These are phyloP conservation scores for Xiphydria camelus DNA, from an alignment of 2,888 invertebrate species.

Conservation along the genomic window DNA sequence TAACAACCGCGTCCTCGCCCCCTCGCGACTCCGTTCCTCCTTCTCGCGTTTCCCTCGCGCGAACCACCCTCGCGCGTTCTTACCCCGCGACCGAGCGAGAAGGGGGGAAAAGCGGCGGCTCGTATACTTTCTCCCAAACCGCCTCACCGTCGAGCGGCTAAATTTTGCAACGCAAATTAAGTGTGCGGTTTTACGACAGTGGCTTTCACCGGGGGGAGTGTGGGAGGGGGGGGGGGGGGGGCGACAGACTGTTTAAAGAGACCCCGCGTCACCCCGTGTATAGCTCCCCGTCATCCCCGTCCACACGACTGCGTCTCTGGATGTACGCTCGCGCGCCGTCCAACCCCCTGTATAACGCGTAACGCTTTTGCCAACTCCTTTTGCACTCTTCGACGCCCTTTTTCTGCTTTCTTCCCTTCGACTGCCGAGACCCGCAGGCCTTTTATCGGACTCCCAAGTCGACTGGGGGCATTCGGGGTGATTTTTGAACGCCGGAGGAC, in stretches of 20 bases:
- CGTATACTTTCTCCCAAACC: slow-evolving; percentile 3
- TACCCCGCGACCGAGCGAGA: slow-evolving; percentile 15
- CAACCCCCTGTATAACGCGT: not conserved
- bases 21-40: not conserved
- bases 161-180: slow-evolving; percentile 58
- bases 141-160: slow-evolving; percentile 31
- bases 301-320: slow-evolving; percentile 9
- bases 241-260: slow-evolving; percentile 45
- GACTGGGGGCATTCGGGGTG: too few species aligned
- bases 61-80: slow-evolving; percentile 2
- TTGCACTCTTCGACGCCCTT: too few species aligned
- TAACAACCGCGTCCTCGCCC: not conserved
- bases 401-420: slow-evolving; percentile 8
- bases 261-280: slow-evolving; percentile 19
- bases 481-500: too few species aligned
- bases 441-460: too few species aligned
- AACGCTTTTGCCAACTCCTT: not conserved
- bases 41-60: not conserved
- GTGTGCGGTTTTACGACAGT: slow-evolving; percentile 56
- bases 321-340: slow-evolving; percentile 2
- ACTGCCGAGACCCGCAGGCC: slow-evolving; percentile 12
- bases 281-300: too few species aligned
- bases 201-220: slow-evolving; percentile 38
- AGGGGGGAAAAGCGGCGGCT: slow-evolving; percentile 11
- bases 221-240: slow-evolving; percentile 28